Evolutionary conservation across 2,113 vertebrate species (phyloP), one percentile per base, ranked within the genome.

Genomic region (Sus scrofa): DNA sequence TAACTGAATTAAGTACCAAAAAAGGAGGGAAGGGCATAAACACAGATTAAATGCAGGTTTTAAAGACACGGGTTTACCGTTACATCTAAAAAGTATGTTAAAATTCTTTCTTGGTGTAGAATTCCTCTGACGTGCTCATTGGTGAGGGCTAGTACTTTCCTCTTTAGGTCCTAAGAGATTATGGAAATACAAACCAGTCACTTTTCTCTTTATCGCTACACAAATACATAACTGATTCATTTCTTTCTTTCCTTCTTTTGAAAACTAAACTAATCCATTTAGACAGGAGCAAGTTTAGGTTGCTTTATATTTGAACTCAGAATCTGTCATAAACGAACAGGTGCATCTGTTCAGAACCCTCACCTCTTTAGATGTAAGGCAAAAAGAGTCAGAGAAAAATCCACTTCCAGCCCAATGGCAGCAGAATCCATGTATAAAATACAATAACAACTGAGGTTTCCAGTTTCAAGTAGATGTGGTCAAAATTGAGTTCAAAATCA

Each of bases 301-400:
- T 73, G 16, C 73, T 44, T 20, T 56, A 52, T 34, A 14, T 85
- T 67, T 82, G 9, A 54, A 44, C 39, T 62, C 54, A 84, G 3
- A 62, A 39, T 78, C 56, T 50, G 34, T 85, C 15, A n/a, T 74
- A 73, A 79, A 6, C 26, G 44, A 24, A 74, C 12, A 58, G 15
- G 26, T 30, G 73, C 22, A 94, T 44, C 44, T 44, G 44, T 44
- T 44, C 44, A 44, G 44, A 44, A 44, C 7, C 63, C 54, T 22
- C 20, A 6, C 3, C 18, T 26, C n/a, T 77, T 89, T n/a, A 39
- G 32, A 67, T 79, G 34, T 58, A 90, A 44, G 44, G 44, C 44
- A 44, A 44, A 50, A 92, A 73, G n/a, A 71, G 65, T 63, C 56
- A 85, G 44, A 86, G 6, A 15, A 94, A 89, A 94, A 86, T 58